Base-by-base conservation (phyloP, 2,888 invertebrate genomes). In the Steromphala cineraria region DNA sequence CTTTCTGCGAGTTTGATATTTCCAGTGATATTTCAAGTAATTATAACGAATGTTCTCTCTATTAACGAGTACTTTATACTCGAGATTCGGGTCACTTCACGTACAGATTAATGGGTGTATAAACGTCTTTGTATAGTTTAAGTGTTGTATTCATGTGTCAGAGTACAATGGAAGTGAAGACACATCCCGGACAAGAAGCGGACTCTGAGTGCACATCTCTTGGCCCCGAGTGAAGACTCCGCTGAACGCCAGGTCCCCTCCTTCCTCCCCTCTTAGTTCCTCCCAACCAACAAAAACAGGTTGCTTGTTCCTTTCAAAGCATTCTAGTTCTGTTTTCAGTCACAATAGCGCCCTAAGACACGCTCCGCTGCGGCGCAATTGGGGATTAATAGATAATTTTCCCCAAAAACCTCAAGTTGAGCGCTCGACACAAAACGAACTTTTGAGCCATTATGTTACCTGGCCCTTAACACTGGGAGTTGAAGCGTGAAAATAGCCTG, bases 301-400 rank as follows among this genome's bases (percentile, higher is more conserved):
- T 24, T 62, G 28, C 21, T 28, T 17, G 28, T 24, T 13, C 24
- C 62, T 62, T 62, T 62, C 62, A 62, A 17, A 62, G 62, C 62
- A 28, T 62, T 28, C 24, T 62, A 62, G 28, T 62, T 62, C 62
- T 62, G 62, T 28, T 62, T 62, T 28, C 24, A 62, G 62, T 28
- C 62, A 62, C 62, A 62, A 62, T 62, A 62, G 62, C 24, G 28
- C 62, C 24, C 62, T 28, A 28, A 62, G 24, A 62, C 28, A 62
- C 62, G 62, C 62, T 62, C 28, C 62, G 17, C 28, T 62, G 62
- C 62, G 62, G 62, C 62, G 62, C 62, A 62, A 62, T 62, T 62
- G 62, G 62, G 62, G 28, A 62, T 62, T 62, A 62, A 62, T 62
- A 62, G 62, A 62, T 62, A 62, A 62, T 62, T 62, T 62, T 62